Evolutionary conservation across 1,140 invertebrate species (phyloP), one percentile per base, ranked within the genome.

Genomic region (Apis florea): DNA sequence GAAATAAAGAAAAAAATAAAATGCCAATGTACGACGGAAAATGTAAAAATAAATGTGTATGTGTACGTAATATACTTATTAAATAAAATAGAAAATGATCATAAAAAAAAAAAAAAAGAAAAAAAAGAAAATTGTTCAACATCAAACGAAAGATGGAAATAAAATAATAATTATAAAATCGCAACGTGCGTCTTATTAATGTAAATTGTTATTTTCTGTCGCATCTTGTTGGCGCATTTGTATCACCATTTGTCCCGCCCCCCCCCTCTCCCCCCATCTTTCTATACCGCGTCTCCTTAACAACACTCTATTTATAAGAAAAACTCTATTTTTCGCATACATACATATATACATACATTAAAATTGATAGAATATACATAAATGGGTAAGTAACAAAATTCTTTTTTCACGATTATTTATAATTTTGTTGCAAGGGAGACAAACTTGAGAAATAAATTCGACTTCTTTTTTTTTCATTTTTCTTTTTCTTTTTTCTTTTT

Each of bases 241-340:
- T 59, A n/a, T 74, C 79, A 75, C 71, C 79, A 68, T 81, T 75
- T 81, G 71, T 40, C 68, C 71, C 31, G 31, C 69, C 64, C 19
- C 31, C 11, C 40, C 24, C 21, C 51, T 26, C 24, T 79, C 54
- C 19, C 21, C 5, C 58, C 47, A 70, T 17, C 26, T 40, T 79
- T 56, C 67, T 79, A 68, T 40, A 4, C 19, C 53, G 71, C 53
- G 17, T 24, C 2, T n/a, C 13, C 53, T 24, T 49, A 5, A 26
- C 12, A 51, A 74, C 19, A 19, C 26, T 53, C 3, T 17, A 4
- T 40, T n/a, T 51, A 13, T 51, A 59, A 61, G 53, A 40, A 47
- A 47, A 70, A 61, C 53, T n/a, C 56, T 51, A n/a, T 59, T 54
- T 19, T 0, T 31, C 47, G 54, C 63, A 59, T 68, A 63, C 49